phyloP scores from a whole-genome alignment of 2,888 invertebrate species.

The Esperia sulphurella region DNA sequence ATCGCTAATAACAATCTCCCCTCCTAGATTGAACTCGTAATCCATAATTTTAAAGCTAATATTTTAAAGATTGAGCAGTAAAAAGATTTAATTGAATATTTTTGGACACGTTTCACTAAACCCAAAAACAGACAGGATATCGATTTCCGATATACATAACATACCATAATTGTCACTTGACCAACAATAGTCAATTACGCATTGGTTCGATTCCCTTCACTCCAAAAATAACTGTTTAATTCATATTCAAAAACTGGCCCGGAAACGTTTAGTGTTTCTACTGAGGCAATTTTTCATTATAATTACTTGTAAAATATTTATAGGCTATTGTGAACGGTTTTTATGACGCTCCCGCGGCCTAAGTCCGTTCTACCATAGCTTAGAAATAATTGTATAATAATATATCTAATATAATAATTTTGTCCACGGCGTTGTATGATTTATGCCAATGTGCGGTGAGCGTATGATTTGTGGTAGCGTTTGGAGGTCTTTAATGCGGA shows the following conservation, averaged over 20 bases:
- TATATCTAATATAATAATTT: slow-evolving; percentile 52
- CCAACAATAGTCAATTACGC: slow-evolving; percentile 42
- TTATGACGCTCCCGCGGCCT: slow-evolving; percentile 40
- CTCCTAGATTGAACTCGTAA: too few species aligned
- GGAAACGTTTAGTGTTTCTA: slow-evolving; percentile 56
- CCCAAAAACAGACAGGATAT: slow-evolving; percentile 15
- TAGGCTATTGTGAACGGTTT: slow-evolving; percentile 58
- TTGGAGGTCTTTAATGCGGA: neutral
- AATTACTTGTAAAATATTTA: slow-evolving; percentile 73
- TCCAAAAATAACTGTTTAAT: slow-evolving; percentile 41
- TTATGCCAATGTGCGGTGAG: slow-evolving; percentile 22
- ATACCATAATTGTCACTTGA: slow-evolving; percentile 5
- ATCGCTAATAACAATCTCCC: too few species aligned
- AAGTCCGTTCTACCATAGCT: slow-evolving; percentile 24
- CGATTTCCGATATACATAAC: slow-evolving; percentile 12
- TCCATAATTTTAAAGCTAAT: too few species aligned
- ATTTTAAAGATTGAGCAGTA: too few species aligned
- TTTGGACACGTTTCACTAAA: neutral
- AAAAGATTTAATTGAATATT: neutral
- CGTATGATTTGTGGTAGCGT: slow-evolving; percentile 26
- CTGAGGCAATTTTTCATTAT: slow-evolving; percentile 58
- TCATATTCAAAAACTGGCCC: slow-evolving; percentile 47
- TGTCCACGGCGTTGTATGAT: slow-evolving; percentile 33
- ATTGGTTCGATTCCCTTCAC: slow-evolving; percentile 38
- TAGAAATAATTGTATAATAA: slow-evolving; percentile 50